Evolutionary conservation across 2,797 vertebrate species (phyloP).

Genomic region (Acanthurus lineatus): DNA sequence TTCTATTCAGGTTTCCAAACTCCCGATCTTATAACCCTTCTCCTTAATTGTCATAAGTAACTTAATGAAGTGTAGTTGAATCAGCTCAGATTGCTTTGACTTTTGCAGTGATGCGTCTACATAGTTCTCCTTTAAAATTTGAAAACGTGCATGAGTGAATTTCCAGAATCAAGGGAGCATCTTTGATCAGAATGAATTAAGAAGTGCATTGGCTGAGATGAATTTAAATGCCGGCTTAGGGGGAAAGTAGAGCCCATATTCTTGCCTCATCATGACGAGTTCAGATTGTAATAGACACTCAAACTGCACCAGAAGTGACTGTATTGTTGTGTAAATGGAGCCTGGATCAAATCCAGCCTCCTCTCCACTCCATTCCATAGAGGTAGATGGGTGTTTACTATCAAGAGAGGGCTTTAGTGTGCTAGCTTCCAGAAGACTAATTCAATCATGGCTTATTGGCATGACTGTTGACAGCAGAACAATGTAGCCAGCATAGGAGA

Average conservation of each 20-base stretch:
- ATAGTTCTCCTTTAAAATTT: constrained; percentile 39
- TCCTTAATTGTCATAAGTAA: constrained; percentile 29
- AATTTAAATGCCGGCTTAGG: constrained; percentile 64
- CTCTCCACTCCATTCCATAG: constrained; percentile 52
- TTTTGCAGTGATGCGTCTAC: constrained; percentile 20
- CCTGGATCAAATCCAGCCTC: constrained; percentile 71
- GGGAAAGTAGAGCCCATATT: constrained; percentile 30
- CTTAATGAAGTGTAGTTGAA: constrained; percentile 44
- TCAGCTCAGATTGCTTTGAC: constrained; percentile 23
- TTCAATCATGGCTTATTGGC: constrained; percentile 80
- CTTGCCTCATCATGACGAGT: constrained; percentile 46
- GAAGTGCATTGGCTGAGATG: constrained; percentile 60
- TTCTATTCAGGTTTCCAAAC: constrained; percentile 3
- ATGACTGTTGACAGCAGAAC: constrained; percentile 76
- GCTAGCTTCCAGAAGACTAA: constrained; percentile 74
- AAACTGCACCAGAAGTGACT: constrained; percentile 67
- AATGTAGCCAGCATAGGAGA: constrained; percentile 66
- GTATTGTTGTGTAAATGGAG: constrained; percentile 76
- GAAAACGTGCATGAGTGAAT: background rate
- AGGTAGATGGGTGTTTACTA: constrained; percentile 71
- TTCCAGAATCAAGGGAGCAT: constrained; percentile 17
- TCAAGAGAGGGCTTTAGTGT: constrained; percentile 63
- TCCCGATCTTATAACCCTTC: constrained; percentile 12
- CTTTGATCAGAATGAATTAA: constrained; percentile 69
- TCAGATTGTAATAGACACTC: constrained; percentile 65